phyloP scores from a whole-genome alignment of 2,888 invertebrate species.

The Xanthia icteritia region DNA sequence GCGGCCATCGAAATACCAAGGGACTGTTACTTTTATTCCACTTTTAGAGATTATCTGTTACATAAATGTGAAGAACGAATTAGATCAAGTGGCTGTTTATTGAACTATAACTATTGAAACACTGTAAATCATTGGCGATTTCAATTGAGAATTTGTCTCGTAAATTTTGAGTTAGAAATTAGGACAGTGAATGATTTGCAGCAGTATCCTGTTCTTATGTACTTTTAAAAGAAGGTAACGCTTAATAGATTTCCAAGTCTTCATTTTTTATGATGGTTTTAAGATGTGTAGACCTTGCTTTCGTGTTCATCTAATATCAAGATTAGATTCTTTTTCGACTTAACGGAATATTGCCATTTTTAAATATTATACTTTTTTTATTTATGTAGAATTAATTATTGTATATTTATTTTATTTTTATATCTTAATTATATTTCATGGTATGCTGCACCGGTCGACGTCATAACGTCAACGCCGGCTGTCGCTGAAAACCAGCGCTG shows the following conservation, averaged over 20 bases:
- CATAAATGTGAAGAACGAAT: conserved; percentile 17
- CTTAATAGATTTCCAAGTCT: not conserved
- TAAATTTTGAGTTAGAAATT: not conserved
- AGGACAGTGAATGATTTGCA: not conserved
- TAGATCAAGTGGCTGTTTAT: conserved; percentile 19
- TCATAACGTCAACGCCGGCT: too few relatives aligned
- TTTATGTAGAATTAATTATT: too few relatives aligned
- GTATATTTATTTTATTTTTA: too few relatives aligned
- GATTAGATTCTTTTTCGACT: not conserved
- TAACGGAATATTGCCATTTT: too few relatives aligned
- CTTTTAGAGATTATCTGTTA: conserved; percentile 32
- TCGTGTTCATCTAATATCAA: not conserved
- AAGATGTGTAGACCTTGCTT: not conserved
- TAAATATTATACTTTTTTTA: too few relatives aligned
- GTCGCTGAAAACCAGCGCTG: too few relatives aligned
- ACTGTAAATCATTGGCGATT: not conserved
- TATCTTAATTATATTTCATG: too few relatives aligned
- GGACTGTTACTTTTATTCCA: conserved; percentile 71
- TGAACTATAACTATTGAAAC: not conserved
- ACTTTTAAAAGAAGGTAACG: not conserved
- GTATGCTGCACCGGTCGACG: too few relatives aligned
- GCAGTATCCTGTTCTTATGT: not conserved
- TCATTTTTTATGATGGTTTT: not conserved
- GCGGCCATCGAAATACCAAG: conserved; percentile 73
- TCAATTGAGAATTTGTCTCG: not conserved